Conservation (phyloP, 2,797 vertebrate species). For the Bovichtus diacanthus region DNA sequence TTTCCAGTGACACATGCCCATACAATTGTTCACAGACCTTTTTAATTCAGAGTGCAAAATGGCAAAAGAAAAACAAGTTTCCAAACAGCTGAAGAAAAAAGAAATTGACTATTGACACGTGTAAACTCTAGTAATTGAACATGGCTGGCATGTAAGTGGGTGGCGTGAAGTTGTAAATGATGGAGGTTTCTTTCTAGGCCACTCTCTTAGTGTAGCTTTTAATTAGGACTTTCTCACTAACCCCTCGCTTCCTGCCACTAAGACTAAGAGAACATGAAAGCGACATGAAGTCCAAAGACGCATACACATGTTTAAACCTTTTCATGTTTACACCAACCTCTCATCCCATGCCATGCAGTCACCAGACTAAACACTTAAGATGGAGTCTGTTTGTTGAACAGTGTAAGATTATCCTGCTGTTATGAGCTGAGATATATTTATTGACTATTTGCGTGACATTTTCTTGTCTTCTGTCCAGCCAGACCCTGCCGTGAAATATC, state of each 20-base stretch:
- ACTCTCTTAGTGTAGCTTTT: conserved; percentile 68
- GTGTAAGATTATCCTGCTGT: conserved; percentile 57
- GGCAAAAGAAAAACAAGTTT: conserved; percentile 20
- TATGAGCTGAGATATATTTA: conserved; percentile 61
- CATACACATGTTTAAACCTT: conserved; percentile 49
- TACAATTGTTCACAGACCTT: conserved; percentile 37
- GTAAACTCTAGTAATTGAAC: conserved; percentile 29
- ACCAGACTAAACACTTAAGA: conserved; percentile 35
- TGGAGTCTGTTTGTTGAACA: conserved; percentile 44
- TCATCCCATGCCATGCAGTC: conserved; percentile 22
- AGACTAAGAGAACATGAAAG: conserved; percentile 72
- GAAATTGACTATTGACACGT: conserved; percentile 18
- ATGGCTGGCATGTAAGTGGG: conserved; percentile 16
- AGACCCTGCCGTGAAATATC: conserved; percentile 26
- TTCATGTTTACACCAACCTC: conserved; percentile 39
- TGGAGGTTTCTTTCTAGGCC: conserved; percentile 25
- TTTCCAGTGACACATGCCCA: conserved; percentile 33
- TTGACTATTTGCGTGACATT: conserved; percentile 51
- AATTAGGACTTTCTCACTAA: conserved; percentile 75
- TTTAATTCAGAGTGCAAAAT: conserved; percentile 11
- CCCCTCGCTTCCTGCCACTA: conserved; percentile 63
- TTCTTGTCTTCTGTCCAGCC: conserved; percentile 54
- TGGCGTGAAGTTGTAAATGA: conserved; percentile 52
- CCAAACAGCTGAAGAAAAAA: not conserved
- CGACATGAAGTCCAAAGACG: conserved; percentile 36